Evolutionary conservation across 2,888 invertebrate genomes (phyloP), one percentile per base, ranked within the genome.

Genomic region (Drosophila paramelanica): DNA sequence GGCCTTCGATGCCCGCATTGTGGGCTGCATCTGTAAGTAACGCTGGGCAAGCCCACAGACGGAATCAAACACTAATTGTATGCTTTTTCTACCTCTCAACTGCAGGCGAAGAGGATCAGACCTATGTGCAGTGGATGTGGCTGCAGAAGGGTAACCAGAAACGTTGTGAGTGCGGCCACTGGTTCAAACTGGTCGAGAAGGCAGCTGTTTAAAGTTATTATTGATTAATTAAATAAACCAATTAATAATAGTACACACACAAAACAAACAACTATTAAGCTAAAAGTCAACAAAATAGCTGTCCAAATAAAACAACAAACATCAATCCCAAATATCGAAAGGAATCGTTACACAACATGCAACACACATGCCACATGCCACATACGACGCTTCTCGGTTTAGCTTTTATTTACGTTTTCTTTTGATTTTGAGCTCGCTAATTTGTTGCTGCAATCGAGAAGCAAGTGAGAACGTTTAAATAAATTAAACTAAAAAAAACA

Each of bases 141-240:
- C 93, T 99, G 89, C 96, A 98, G 92, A 94, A 96, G 93, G 98
- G 97, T 41, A 95, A 95, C 84, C 96, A 97, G 69, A 97, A 96
- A 91, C 95, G 98, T 87, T 99, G 99, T 91, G 97, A 97, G 91
- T 99, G 99, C 92, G 99, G 99, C 62, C 96, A 98, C 92, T 98
- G 98, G 98, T 99, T 98, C 94, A 97, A 98, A 93, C 94, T 99
- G 87, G 95, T 96, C 67, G 96, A 96, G 92, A 96, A 96, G 93
- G 93, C 94, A 77, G 95, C 95, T 79, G 90, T 95, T 90, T 96
- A 95, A 95, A 93, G 82, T 83, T 83, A 88, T 83, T 83, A 83
- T 81, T 88, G 81, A 81, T 74, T 85, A 88, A 78, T 73, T 78
- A 69, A 87, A 76, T 82, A 82, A 86, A 86, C 73, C 72, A 75